Percentiles rank a stretch among this genome's conserved stretches.
Evolutionary conservation across 2,797 vertebrate species (phyloP).

Genomic region (Sebastes iracundus): DNA sequence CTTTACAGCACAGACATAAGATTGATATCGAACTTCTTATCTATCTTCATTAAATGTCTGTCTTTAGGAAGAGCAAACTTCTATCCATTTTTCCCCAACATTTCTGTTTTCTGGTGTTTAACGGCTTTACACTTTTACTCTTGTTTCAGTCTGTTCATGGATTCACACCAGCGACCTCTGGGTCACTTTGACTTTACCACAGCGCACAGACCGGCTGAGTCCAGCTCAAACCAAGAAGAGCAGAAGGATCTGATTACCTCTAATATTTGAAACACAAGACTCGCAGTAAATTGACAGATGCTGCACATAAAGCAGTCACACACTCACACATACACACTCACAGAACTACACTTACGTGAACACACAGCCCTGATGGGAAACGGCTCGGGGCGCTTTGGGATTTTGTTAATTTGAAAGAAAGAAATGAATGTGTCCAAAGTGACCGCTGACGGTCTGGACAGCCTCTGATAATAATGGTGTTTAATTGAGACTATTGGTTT

Average conservation of each 20-base stretch:
- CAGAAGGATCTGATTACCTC: conserved; percentile 44
- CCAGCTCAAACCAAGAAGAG: conserved; percentile 8
- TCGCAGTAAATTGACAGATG: conserved; percentile 32
- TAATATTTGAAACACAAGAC: conserved; percentile 55
- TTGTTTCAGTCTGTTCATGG: neutral
- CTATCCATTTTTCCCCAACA: neutral
- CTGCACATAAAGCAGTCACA: conserved; percentile 13
- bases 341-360: neutral
- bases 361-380: conserved; percentile 1
- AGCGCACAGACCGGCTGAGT: neutral
- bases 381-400: neutral
- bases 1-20: neutral
- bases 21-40: neutral
- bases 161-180: conserved; percentile 2
- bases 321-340: neutral
- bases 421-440: neutral
- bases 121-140: neutral
- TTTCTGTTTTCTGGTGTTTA: neutral
- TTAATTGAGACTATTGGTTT: conserved; percentile 17
- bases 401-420: neutral
- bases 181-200: conserved; percentile 17
- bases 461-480: conserved; percentile 9
- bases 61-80: neutral
- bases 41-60: neutral
- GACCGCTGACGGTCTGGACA: neutral